Percentiles rank a stretch among this genome's conserved stretches.
phyloP scores from a whole-genome alignment of 2,888 invertebrate genomes.

The Hirudinaria manillensis region DNA sequence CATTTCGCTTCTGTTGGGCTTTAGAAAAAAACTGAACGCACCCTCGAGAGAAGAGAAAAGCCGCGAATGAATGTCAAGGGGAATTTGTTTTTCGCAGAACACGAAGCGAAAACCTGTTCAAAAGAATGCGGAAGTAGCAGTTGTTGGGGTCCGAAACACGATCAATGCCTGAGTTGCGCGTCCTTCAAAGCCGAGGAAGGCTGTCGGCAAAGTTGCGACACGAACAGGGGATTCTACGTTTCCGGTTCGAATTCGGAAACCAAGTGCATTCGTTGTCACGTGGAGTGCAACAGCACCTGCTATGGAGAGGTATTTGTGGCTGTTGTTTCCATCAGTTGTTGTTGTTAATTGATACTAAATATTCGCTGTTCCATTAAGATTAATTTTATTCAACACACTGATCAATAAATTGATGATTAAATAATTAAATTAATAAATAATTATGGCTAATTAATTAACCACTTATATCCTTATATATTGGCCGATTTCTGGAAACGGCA shows the following conservation, averaged over 20 bases:
- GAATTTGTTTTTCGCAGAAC: not conserved
- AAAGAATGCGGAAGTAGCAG: conserved; percentile 79
- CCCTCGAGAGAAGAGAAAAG: too few species aligned
- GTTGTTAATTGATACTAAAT: too few species aligned
- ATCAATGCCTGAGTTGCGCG: conserved; percentile 82
- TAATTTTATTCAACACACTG: not conserved
- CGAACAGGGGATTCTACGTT: conserved; percentile 31
- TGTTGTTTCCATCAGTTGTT: not conserved
- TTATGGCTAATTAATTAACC: too few species aligned
- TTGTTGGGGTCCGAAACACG: conserved; percentile 87
- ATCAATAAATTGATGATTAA: not conserved
- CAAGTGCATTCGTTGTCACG: conserved; percentile 76
- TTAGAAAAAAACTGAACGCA: too few species aligned
- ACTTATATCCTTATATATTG: too few species aligned
- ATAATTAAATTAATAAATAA: too few species aligned
- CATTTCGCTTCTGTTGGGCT: too few species aligned
- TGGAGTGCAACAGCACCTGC: conserved; percentile 78
- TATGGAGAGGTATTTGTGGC: conserved; percentile 63
- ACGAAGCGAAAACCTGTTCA: conserved; percentile 26
- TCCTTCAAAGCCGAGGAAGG: conserved; percentile 59
- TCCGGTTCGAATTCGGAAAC: not conserved
- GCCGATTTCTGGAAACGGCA: too few species aligned
- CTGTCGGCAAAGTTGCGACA: conserved; percentile 44
- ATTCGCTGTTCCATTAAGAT: too few species aligned
- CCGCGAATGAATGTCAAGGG: too few species aligned